These are phyloP conservation scores for Diachasmimorpha longicaudata DNA, from an alignment of 1,140 invertebrate genomes.

Conservation along the genomic window DNA sequence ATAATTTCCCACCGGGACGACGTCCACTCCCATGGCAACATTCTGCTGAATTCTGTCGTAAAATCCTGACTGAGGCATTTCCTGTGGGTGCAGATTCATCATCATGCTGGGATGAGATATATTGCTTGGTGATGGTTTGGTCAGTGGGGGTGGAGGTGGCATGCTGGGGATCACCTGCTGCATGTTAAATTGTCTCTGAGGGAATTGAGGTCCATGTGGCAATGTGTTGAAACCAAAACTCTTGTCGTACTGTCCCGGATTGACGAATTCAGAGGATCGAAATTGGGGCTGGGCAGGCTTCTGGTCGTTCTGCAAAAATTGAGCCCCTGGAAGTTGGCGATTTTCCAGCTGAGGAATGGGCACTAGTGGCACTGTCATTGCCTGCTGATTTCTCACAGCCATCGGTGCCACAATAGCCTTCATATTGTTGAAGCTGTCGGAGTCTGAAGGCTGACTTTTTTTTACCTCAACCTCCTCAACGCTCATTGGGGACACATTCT, in stretches of 20 bases:
- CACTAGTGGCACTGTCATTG: no score
- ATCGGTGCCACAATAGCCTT: not conserved
- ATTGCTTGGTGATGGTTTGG: not conserved
- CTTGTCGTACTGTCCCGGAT: not conserved
- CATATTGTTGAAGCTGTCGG: not conserved
- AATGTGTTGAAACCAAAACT: not conserved
- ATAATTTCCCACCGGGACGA: not conserved
- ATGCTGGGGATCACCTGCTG: not conserved
- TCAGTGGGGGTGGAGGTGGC: not conserved
- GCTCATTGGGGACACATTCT: constrained; percentile 48
- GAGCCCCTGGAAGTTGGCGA: no score
- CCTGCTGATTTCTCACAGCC: not conserved
- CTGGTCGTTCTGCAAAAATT: not conserved
- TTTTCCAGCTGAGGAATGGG: no score
- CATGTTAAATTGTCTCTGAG: not conserved
- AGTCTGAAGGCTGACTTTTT: not conserved
- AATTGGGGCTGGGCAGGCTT: not conserved
- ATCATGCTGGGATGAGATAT: not conserved
- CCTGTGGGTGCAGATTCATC: not conserved
- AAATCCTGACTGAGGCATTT: not conserved
- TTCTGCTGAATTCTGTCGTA: not conserved
- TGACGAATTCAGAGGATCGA: not conserved
- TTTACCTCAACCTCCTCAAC: constrained; percentile 35
- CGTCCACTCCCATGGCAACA: not conserved
- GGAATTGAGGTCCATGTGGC: not conserved